Conservation (phyloP, 2,113 vertebrate genomes). For the Podarcis muralis region DNA sequence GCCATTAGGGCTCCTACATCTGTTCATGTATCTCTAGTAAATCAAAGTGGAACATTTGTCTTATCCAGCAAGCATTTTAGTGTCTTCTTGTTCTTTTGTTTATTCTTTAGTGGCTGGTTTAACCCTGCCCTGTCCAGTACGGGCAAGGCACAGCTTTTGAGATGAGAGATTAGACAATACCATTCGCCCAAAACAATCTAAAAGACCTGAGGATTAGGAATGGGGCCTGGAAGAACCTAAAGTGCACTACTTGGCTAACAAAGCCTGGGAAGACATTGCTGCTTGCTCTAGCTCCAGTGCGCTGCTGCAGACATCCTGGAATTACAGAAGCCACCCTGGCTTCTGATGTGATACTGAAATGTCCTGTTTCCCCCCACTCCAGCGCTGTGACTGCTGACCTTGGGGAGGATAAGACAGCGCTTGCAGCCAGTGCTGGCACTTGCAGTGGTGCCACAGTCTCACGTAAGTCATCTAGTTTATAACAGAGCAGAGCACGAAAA, state of each 20-base stretch:
- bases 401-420: too few species aligned
- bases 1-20: slow-evolving; percentile 56
- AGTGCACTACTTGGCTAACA: neutral
- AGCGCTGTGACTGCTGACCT: too few species aligned
- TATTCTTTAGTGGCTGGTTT: slow-evolving; percentile 28
- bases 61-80: slow-evolving; percentile 42
- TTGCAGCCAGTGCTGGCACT: too few species aligned
- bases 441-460: too few species aligned
- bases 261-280: too few species aligned
- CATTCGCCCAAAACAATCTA: neutral
- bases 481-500: too few species aligned
- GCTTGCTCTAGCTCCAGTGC: too few species aligned
- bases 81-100: slow-evolving; percentile 31
- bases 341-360: too few species aligned
- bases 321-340: too few species aligned
- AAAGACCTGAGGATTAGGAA: neutral
- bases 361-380: too few species aligned
- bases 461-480: too few species aligned
- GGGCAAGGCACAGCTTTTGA: slow-evolving; percentile 30
- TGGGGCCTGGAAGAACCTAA: neutral
- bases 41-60: slow-evolving; percentile 49
- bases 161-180: neutral
- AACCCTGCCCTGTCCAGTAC: neutral
- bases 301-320: too few species aligned
- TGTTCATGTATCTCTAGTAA: slow-evolving; percentile 45